Conservation (phyloP, 2,113 vertebrate genomes). For the Furnarius figulus region DNA sequence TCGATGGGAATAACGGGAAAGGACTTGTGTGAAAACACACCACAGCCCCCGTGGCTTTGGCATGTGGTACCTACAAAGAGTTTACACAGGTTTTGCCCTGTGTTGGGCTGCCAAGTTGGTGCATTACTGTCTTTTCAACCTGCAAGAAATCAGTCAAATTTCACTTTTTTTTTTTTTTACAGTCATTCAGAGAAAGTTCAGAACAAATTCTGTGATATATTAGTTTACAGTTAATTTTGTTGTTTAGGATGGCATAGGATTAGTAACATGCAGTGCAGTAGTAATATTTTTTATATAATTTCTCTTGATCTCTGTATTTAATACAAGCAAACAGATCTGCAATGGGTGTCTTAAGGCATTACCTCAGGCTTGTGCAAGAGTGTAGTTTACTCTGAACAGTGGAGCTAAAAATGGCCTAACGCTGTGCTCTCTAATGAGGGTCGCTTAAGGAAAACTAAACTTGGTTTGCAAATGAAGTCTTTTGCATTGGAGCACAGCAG, state of each 20-base stretch:
- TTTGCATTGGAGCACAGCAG: not conserved
- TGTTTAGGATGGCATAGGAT: not conserved
- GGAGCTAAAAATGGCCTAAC: not conserved
- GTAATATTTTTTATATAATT: not conserved
- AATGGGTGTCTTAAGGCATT: not conserved
- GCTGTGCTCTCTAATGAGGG: not conserved
- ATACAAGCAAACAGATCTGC: not conserved
- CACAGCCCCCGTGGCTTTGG: not conserved
- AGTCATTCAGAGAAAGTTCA: not conserved
- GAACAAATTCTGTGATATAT: no score
- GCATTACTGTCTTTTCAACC: not conserved
- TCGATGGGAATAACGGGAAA: not conserved
- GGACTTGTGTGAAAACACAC: not conserved
- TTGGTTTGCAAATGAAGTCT: not conserved
- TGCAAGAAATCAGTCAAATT: not conserved
- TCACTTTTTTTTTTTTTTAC: not conserved
- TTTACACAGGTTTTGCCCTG: not conserved
- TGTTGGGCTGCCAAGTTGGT: not conserved
- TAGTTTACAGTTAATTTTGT: not conserved
- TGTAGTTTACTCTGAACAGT: not conserved
- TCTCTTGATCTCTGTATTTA: not conserved
- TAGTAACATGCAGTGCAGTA: not conserved
- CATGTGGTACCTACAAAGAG: not conserved
- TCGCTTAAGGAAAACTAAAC: not conserved
- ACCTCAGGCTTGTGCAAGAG: not conserved